Conservation (phyloP, 2,888 invertebrate species). For the Tridacna crocea region DNA sequence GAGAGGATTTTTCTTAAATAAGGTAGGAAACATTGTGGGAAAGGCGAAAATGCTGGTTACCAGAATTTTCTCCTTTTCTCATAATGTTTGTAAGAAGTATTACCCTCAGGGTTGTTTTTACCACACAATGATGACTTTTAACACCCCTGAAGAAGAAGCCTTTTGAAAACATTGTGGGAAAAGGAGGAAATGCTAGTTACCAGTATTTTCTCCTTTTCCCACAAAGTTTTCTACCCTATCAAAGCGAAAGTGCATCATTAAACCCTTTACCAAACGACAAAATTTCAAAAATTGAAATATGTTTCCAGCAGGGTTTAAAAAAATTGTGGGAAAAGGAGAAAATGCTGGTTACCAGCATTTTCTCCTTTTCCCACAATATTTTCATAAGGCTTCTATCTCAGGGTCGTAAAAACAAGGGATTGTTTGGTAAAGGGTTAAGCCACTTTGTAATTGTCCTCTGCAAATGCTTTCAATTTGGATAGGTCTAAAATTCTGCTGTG, state of each 20-base stretch:
- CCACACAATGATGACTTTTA: too few species aligned
- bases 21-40: too few species aligned
- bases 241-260: background rate
- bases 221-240: background rate
- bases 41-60: background rate
- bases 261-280: background rate
- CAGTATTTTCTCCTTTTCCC: background rate
- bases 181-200: background rate
- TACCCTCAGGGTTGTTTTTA: background rate
- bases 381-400: too few species aligned
- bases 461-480: too few species aligned
- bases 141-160: too few species aligned
- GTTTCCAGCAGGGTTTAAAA: too few species aligned
- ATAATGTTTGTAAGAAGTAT: background rate
- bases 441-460: too few species aligned
- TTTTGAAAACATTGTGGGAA: conserved; percentile 4
- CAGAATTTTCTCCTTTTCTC: background rate
- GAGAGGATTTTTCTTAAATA: too few species aligned
- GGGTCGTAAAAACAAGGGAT: too few species aligned
- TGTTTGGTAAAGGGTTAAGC: too few species aligned
- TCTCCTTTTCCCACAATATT: background rate
- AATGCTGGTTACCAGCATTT: background rate
- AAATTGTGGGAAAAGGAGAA: background rate
- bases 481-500: too few species aligned
- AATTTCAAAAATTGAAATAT: background rate